Evolutionary conservation across 2,797 vertebrate species (phyloP), one percentile per base, ranked within the genome.

Genomic region (Pseudotriccus pelzelni): DNA sequence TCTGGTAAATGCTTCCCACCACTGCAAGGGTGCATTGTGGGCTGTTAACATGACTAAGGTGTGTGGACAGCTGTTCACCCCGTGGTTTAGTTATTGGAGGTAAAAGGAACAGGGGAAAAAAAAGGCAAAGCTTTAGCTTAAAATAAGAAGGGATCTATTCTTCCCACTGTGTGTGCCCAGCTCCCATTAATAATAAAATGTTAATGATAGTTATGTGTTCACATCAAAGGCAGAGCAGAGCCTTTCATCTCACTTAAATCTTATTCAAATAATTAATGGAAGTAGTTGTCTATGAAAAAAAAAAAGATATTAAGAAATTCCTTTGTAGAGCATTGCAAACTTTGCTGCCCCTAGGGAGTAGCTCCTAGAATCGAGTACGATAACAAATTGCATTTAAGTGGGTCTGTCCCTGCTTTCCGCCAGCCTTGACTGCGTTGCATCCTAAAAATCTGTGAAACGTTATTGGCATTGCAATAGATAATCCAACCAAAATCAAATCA

Each of bases 211-310:
- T 89, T 96, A 91, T 89, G 81, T 14, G 12, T 91, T 97, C 81
- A 95, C 93, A 96, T 97, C 95, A 97, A 97, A 97, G 94, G 66
- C 89, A 92, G 64, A 92, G 36, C 62, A 59, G 52, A 89, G 89
- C 66, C 94, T 97, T 96, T 97, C 96, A 96, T 97, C 96, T 97
- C 77, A 36, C 77, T 96, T 93, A 96, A 95, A 97, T 96, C 93
- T 95, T 93, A 83, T 81, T 94, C 93, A 92, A 97, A 96, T 97
- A 96, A 97, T 97, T 97, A 97, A 95, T 94, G 84, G 77, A 95
- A 97, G 52, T 91, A 80, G 86, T 92, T 95, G 86, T 96, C 56
- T 77, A 41, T 3, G 50, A 28, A 70, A 63, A 72, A 46, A 46
- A 67, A 58, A 49, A n/a, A 73, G 7, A 81, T 52, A 49, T 58